Percentiles rank a stretch among this genome's conserved stretches.
These are phyloP conservation scores for Physella acuta DNA, from an alignment of 1,140 invertebrate genomes.

Conservation along the genomic window DNA sequence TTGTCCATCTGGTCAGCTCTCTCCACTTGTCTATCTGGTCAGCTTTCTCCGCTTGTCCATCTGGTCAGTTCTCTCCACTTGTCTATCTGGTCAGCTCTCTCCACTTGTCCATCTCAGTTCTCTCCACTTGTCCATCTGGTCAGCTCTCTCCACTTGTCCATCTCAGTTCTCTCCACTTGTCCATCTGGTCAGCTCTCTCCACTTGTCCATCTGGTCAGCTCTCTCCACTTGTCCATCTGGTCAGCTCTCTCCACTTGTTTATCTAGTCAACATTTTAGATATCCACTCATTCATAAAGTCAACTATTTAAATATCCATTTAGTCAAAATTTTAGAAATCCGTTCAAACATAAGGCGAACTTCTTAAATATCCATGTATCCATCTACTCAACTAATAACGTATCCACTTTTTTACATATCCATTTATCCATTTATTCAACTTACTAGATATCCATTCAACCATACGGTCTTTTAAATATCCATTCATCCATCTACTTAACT, in stretches of 20 bases:
- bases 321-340: neutral
- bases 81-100: neutral
- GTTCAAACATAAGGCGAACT: neutral
- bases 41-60: neutral
- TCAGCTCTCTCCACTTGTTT: neutral
- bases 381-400: conserved; percentile 2
- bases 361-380: neutral
- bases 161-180: neutral
- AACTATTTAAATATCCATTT: neutral
- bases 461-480: no score
- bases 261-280: neutral
- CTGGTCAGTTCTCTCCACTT: neutral
- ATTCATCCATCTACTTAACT: conserved; percentile 12
- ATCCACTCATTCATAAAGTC: neutral
- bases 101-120: no score
- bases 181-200: neutral
- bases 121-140: neutral
- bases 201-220: neutral
- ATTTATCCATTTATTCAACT: conserved; percentile 16
- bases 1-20: neutral
- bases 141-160: neutral
- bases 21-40: conserved; percentile 1
- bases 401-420: conserved; percentile 13
- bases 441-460: conserved; percentile 11
- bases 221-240: neutral